These are phyloP conservation scores for Hartigia nigra DNA, from an alignment of 2,888 invertebrate genomes.

Conservation along the genomic window DNA sequence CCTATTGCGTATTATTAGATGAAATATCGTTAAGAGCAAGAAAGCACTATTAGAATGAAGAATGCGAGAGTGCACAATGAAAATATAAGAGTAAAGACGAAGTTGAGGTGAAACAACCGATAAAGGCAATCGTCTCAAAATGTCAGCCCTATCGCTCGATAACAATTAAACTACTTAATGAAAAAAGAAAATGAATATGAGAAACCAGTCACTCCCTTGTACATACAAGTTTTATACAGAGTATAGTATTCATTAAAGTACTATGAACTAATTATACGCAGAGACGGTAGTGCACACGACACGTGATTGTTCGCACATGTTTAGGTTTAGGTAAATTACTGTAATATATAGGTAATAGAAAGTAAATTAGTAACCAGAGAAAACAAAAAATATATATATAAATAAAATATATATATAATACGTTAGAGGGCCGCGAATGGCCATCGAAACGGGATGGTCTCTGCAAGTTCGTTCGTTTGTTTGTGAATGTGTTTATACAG, in stretches of 20 bases:
- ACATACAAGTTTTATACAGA: constrained; percentile 67
- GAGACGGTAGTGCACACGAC: constrained; percentile 58
- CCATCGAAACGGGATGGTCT: constrained; percentile 33
- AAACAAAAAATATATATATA: constrained; percentile 26
- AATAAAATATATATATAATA: constrained; percentile 20
- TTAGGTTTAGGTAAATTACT: constrained; percentile 54
- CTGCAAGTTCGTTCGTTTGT: constrained; percentile 43
- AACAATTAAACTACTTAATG: constrained; percentile 25
- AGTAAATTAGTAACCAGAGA: constrained; percentile 27
- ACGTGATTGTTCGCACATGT: constrained; percentile 64
- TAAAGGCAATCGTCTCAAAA: constrained; percentile 34
- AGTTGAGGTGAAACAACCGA: constrained; percentile 25
- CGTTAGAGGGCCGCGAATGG: constrained; percentile 7
- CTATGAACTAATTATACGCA: constrained; percentile 24
- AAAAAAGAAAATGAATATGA: constrained; percentile 26
- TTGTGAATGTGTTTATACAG: constrained; percentile 41
- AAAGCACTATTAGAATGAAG: neutral
- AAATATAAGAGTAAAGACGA: constrained; percentile 12
- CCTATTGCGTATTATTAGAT: constrained; percentile 45
- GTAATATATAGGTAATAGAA: constrained; percentile 42
- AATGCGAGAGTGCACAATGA: neutral
- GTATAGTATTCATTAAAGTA: constrained; percentile 60
- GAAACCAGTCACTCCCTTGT: constrained; percentile 60
- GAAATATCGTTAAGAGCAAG: neutral
- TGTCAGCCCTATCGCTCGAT: constrained; percentile 42